Conservation (phyloP, 92 coral and sea anemone genomes). For the Montipora capitata region DNA sequence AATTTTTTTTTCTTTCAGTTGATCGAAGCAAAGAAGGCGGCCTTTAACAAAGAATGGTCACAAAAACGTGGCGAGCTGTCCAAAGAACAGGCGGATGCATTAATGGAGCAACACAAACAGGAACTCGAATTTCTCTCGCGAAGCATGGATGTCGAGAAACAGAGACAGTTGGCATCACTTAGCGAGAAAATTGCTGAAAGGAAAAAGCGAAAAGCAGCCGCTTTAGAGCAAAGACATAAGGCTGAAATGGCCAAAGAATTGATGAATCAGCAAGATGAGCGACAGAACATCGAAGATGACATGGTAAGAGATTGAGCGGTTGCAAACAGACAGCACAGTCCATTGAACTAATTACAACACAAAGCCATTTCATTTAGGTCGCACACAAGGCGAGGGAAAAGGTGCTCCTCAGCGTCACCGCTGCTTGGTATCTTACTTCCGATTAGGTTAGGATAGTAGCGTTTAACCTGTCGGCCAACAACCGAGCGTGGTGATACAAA, state of each 20-base stretch:
- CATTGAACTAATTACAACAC: not conserved
- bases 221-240: constrained; percentile 82
- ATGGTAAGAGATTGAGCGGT: constrained; percentile 54
- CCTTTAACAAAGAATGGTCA: constrained; percentile 85
- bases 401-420: no score
- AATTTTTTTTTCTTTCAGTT: constrained; percentile 51
- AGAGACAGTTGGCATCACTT: constrained; percentile 86
- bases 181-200: constrained; percentile 92
- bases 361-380: not conserved
- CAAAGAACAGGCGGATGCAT: constrained; percentile 86
- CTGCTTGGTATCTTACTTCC: no score
- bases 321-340: not conserved
- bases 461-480: no score
- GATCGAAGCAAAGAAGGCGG: constrained; percentile 86
- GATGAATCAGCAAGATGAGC: constrained; percentile 90
- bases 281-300: constrained; percentile 85
- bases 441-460: no score
- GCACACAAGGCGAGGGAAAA: not conserved
- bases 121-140: constrained; percentile 90
- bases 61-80: constrained; percentile 79
- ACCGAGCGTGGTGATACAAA: no score
- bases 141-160: constrained; percentile 93
- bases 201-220: constrained; percentile 86
- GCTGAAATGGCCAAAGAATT: constrained; percentile 92
- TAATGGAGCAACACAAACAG: constrained; percentile 91